Conservation (phyloP, 2,797 vertebrate genomes). For the Rhabdophis nuchalis region DNA sequence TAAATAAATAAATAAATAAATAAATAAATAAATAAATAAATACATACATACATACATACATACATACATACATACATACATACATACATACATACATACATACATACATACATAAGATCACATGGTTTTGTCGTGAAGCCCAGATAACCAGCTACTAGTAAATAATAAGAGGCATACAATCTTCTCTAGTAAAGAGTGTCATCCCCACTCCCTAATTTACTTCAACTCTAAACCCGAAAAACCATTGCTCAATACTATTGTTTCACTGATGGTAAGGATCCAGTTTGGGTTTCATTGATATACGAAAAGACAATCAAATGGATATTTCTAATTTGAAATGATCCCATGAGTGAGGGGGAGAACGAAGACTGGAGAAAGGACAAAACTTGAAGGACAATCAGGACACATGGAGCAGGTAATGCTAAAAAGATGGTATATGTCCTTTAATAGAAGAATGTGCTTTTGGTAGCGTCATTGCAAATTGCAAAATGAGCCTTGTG, state of each 20-base stretch:
- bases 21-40: too few species aligned
- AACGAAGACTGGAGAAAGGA: background rate
- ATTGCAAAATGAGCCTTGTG: background rate
- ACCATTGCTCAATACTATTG: background rate
- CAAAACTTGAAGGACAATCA: background rate
- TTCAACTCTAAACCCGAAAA: background rate
- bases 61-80: too few species aligned
- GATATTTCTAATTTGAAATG: conserved; percentile 9
- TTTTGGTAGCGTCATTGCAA: background rate
- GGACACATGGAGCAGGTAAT: background rate
- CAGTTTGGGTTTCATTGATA: background rate
- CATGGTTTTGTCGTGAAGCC: too few species aligned
- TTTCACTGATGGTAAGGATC: background rate
- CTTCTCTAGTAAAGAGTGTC: background rate
- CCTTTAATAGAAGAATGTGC: background rate
- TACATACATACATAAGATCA: too few species aligned
- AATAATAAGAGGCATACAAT: background rate
- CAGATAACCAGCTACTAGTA: too few species aligned
- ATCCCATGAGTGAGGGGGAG: conserved; percentile 6
- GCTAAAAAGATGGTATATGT: background rate
- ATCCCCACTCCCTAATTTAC: background rate
- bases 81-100: too few species aligned
- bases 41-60: too few species aligned
- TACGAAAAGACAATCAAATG: background rate
- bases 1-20: too few species aligned